Percentiles rank a stretch among this genome's conserved stretches.
Evolutionary conservation across 2,797 vertebrate species (phyloP).

Genomic region (Cynopterus sphinx): DNA sequence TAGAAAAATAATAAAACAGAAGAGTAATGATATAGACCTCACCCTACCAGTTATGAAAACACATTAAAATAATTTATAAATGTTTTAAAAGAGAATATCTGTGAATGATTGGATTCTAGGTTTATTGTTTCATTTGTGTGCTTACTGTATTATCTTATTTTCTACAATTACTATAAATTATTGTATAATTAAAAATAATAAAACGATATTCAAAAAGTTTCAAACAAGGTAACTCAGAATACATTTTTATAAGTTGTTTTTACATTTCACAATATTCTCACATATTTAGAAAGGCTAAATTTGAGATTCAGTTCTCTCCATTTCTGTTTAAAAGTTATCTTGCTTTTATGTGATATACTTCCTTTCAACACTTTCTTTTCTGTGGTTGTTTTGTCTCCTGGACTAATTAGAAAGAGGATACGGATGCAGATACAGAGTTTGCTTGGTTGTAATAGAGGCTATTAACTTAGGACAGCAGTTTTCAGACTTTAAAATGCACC

Average conservation of each 20-base stretch:
- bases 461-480: not conserved
- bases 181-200: not conserved
- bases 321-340: not conserved
- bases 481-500: not conserved
- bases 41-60: not conserved
- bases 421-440: too few relatives aligned
- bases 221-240: not conserved
- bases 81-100: not conserved
- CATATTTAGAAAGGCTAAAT: not conserved
- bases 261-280: not conserved
- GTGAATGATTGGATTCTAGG: not conserved
- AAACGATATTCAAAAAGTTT: not conserved
- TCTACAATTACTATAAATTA: not conserved
- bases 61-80: not conserved
- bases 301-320: not conserved
- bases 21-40: not conserved
- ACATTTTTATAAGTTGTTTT: constrained; percentile 5
- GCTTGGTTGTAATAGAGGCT: not conserved
- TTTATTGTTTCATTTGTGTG: not conserved
- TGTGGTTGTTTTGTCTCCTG: not conserved
- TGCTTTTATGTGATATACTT: not conserved
- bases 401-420: not conserved
- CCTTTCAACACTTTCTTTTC: not conserved
- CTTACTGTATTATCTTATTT: not conserved
- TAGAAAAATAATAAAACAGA: not conserved